Evolutionary conservation across 2,113 vertebrate genomes (phyloP), one percentile per base, ranked within the genome.

Genomic region (Natator depressus): DNA sequence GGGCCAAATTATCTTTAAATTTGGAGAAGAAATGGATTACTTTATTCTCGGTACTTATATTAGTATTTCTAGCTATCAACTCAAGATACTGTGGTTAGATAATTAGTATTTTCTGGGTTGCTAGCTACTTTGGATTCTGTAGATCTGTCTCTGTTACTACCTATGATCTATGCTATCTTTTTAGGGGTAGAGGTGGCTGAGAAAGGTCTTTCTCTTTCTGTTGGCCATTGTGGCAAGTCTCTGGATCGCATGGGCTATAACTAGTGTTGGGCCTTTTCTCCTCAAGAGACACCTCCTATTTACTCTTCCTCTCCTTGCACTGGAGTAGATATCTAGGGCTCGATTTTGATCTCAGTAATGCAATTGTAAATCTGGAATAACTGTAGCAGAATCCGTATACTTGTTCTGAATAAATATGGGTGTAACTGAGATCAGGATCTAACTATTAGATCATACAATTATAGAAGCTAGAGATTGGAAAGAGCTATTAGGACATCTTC

Each of bases 381-480:
- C 9, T 42, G 53, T 42, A 59, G n/a, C 78, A 92, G 78, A 49
- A 59, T 19, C 0, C 0, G 59, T 35, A 51, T 49, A 46, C 35
- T 72, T 91, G 24, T 38, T 83, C 20, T 29, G 55, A 82, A 88
- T 72, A 12, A 10, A 2, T 1, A 1, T 51, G 2, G 72, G 6
- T 19, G 12, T 19, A 31, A 49, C 7, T 25, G 51, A 25, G n/a
- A 27, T 91, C 53, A 69, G 59, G 47, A 76, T 51, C n/a, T 47
- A 50, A 19, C 14, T 35, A 1, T 0, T 22, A 1, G 13, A 24
- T 19, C 2, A n/a, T 53, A 53, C 6, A 0, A 22, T 0, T 0
- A 22, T 1, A 78, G 31, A 88, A 35, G 2, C 65, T 38, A 89
- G 85, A 13, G 42, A 69, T 25, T 46, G 42, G 49, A 5, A 38